A percentile compares a stretch with the other conserved stretches of the same genome.
phyloP scores from a whole-genome alignment of 2,797 vertebrate genomes.

The Dromococcyx pavoninus region DNA sequence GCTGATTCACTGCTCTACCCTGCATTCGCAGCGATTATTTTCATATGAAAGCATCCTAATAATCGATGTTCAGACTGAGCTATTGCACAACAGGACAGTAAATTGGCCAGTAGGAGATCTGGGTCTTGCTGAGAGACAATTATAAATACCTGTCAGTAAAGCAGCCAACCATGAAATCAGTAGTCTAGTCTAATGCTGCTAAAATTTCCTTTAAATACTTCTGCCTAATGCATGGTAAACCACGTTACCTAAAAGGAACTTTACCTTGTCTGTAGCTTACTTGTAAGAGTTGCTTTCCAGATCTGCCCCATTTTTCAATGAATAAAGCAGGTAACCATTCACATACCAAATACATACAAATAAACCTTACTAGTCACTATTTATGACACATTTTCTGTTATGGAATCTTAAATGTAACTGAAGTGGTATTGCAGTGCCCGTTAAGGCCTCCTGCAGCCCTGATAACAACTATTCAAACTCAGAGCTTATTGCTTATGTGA shows the following conservation, averaged over 20 bases:
- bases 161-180: not conserved
- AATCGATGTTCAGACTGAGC: not conserved
- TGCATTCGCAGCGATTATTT: slow-evolving; percentile 20
- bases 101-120: slow-evolving; percentile 21
- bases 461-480: not conserved
- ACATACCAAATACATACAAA: not conserved
- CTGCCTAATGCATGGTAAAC: not conserved
- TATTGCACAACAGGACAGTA: slow-evolving; percentile 27
- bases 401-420: not conserved
- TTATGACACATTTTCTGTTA: not conserved
- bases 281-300: not conserved
- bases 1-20: slow-evolving; percentile 32
- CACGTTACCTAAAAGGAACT: not conserved
- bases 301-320: not conserved
- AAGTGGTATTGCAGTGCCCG: not conserved
- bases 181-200: not conserved
- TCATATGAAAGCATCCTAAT: slow-evolving; percentile 45
- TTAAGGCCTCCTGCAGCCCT: not conserved
- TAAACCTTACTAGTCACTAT: not conserved
- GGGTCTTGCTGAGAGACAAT: slow-evolving; percentile 12
- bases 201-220: not conserved
- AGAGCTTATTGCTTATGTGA: not conserved
- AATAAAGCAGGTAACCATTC: not conserved
- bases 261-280: not conserved
- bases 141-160: not conserved